These are phyloP conservation scores for Cecidostiba fungosa DNA, from an alignment of 2,888 invertebrate species.

Conservation along the genomic window DNA sequence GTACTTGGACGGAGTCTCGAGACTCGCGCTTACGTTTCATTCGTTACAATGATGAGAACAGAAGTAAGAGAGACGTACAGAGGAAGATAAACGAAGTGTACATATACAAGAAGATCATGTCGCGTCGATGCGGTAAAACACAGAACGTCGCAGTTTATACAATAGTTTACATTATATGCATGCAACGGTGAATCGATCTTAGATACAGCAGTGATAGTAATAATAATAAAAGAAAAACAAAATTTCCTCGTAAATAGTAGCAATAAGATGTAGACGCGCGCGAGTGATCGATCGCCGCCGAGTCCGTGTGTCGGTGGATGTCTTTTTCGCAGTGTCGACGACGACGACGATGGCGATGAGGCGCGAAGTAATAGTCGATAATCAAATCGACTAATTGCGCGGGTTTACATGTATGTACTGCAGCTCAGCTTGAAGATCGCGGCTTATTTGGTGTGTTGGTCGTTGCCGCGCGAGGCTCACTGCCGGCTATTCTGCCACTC, in stretches of 20 bases:
- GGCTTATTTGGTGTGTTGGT: not conserved
- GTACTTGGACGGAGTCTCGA: slow-evolving; percentile 47
- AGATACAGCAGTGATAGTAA: not conserved
- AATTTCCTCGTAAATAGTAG: not conserved
- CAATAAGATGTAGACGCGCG: not conserved
- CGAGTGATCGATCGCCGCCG: slow-evolving; percentile 1
- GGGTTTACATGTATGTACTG: not conserved
- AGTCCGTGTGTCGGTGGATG: not conserved
- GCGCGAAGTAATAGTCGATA: not conserved
- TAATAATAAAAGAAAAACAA: not conserved
- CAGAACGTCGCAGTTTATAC: not conserved
- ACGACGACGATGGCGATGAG: not conserved
- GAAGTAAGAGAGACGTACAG: not conserved
- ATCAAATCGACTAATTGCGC: not conserved
- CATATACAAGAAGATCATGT: not conserved
- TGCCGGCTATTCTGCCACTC: slow-evolving; percentile 85
- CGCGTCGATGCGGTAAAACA: not conserved
- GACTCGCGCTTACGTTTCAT: not conserved
- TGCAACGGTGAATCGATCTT: not conserved
- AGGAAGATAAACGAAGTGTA: not conserved
- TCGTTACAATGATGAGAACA: not conserved
- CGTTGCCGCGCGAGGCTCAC: slow-evolving; percentile 61
- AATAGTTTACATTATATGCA: not conserved
- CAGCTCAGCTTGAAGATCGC: not conserved
- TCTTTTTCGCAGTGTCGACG: not conserved